Base-by-base conservation (phyloP, 2,888 invertebrate genomes). In the Andricus curvator region DNA sequence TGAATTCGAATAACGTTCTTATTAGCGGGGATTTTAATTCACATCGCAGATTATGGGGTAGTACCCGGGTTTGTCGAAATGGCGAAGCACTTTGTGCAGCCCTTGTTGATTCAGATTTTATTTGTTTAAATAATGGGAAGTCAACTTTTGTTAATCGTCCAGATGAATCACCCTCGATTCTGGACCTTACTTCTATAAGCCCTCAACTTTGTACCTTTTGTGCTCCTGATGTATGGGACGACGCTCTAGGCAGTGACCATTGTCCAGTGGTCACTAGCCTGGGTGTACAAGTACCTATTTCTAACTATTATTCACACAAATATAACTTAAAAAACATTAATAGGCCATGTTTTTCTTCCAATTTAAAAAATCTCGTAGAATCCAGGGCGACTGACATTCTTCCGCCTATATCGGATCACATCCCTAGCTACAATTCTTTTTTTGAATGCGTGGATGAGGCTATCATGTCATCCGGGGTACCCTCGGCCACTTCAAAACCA, bases 111-210 rank as follows among this genome's bases (percentile, higher is more conserved):
- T 20, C 37, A 2, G 20, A 66, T 9, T n/a, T 66, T 4, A 48
- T 74, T 48, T 74, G 74, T 17, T 20, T 74, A 22, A 74, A 56
- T 22, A n/a, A 48, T 22, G 33, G 56, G 4, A 74, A 48, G 13
- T 6, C 48, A 4, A 66, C 66, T 20, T 66, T 20, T 20, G 66
- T 66, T 8, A 66, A 37, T 20, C 33, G 37, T 37, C 37, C 37
- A 66, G 17, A 66, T n/a, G 66, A 66, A 17, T 37, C 20, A 1
- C n/a, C 66, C 0, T 66, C 66, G 17, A 37, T 66, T 17, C n/a
- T 41, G 1, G 66, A 66, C 17, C 37, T 66, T 66, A 33, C 33
- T 33, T 33, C 4, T 4, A 33, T 3, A 33, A 33, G 33, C 4
- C 41, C 41, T 11, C 4, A 41, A 41, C 22, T 64, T 1, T 64